These are phyloP conservation scores for Telenomus remus DNA, from an alignment of 1,140 invertebrate species.

Conservation along the genomic window DNA sequence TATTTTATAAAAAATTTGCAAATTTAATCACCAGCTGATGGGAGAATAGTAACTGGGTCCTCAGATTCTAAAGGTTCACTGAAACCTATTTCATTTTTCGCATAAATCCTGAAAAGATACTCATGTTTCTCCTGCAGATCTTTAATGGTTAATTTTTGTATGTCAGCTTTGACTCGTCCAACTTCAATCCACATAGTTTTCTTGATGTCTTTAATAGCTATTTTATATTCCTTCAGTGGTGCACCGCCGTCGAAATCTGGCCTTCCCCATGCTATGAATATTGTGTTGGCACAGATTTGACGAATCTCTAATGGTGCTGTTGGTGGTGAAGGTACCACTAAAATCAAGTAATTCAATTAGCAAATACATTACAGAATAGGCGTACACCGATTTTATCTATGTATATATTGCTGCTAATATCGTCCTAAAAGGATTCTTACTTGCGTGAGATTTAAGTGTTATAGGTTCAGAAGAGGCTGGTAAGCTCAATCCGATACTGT, in stretches of 20 bases:
- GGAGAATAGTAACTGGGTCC: constrained; percentile 90
- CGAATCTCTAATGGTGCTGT: constrained; percentile 91
- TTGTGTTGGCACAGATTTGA: constrained; percentile 86
- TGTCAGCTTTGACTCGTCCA: constrained; percentile 86
- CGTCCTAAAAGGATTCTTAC: constrained; percentile 78
- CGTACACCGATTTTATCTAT: no score
- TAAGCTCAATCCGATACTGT: constrained; percentile 88
- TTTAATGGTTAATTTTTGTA: constrained; percentile 88
- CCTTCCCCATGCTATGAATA: constrained; percentile 93
- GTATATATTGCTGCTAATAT: not conserved
- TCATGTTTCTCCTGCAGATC: constrained; percentile 92
- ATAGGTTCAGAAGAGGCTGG: constrained; percentile 87
- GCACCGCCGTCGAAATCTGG: constrained; percentile 95
- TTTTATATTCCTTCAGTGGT: constrained; percentile 92
- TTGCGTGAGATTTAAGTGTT: constrained; percentile 93
- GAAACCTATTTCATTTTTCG: constrained; percentile 95
- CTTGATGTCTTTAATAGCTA: constrained; percentile 92
- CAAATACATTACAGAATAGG: not conserved
- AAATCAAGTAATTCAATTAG: constrained; percentile 45
- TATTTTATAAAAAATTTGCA: not conserved
- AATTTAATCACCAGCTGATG: constrained; percentile 81
- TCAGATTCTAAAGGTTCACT: constrained; percentile 96
- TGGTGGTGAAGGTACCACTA: constrained; percentile 91
- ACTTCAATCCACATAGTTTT: constrained; percentile 98
- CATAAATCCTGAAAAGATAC: constrained; percentile 93